Conservation (phyloP, 2,113 vertebrate genomes). For the Takifugu bimaculatus region DNA sequence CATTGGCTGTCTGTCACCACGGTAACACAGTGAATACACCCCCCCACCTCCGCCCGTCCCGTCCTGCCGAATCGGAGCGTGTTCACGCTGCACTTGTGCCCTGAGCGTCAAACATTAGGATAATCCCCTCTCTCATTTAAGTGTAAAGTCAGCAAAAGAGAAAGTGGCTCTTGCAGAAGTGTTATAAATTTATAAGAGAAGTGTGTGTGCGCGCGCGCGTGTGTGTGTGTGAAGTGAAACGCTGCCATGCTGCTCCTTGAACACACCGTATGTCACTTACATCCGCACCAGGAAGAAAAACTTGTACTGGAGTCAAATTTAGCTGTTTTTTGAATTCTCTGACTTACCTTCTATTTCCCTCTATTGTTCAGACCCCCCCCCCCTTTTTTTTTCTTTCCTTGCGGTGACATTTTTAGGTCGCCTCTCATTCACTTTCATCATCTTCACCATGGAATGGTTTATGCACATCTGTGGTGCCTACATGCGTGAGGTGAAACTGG, state of each 20-base stretch:
- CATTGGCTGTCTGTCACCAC: conserved; percentile 59
- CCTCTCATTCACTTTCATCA: conserved; percentile 65
- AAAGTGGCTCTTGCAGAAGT: conserved; percentile 48
- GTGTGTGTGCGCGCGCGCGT: conserved; percentile 4
- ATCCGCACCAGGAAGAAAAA: conserved; percentile 13
- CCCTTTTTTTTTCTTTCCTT: not conserved
- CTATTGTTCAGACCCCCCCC: conserved; percentile 5
- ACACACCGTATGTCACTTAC: conserved; percentile 4
- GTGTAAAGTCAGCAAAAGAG: conserved; percentile 74
- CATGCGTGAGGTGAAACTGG: conserved; percentile 31
- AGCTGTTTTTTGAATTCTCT: not conserved
- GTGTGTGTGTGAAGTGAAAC: not conserved
- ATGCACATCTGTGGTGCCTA: conserved; percentile 17
- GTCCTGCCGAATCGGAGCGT: conserved; percentile 10
- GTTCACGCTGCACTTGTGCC: conserved; percentile 38
- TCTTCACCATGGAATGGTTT: conserved; percentile 21
- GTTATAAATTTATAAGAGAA: conserved; percentile 29
- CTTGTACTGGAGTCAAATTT: conserved; percentile 21
- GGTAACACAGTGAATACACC: conserved; percentile 46
- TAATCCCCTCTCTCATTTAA: conserved; percentile 69
- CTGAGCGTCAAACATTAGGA: conserved; percentile 63
- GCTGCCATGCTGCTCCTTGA: conserved; percentile 13
- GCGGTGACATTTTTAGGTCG: conserved; percentile 72
- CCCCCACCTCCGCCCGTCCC: conserved; percentile 12
- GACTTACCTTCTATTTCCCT: conserved; percentile 26